phyloP scores from a whole-genome alignment of 2,113 vertebrate species.

The Zapus hudsonius region DNA sequence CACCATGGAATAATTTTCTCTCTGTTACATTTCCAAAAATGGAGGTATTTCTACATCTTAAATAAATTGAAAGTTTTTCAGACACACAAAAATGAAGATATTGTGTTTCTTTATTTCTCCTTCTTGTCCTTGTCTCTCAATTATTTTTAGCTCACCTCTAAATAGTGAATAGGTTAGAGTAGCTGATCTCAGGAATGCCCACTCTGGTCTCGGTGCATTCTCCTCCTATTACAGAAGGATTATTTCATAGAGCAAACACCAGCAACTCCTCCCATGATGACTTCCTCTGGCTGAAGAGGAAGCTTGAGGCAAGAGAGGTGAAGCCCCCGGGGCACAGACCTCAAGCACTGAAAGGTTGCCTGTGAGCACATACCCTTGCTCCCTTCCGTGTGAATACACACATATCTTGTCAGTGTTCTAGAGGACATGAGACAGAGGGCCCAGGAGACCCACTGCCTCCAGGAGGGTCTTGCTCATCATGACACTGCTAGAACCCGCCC shows the following conservation, averaged over 20 bases:
- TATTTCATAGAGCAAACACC: too few relatives aligned
- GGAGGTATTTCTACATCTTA: not conserved
- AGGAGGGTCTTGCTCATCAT: not conserved
- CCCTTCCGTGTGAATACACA: too few relatives aligned
- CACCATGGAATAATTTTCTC: not conserved
- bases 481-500: too few relatives aligned
- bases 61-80: conserved; percentile 49
- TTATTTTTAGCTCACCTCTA: not conserved
- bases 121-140: not conserved
- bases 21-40: not conserved
- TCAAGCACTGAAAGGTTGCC: not conserved
- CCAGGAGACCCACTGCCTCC: not conserved
- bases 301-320: too few relatives aligned
- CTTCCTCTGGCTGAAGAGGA: not conserved
- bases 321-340: not conserved
- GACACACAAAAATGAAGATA: not conserved
- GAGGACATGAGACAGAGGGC: not conserved
- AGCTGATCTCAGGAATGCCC: not conserved
- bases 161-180: not conserved
- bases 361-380: not conserved
- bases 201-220: not conserved
- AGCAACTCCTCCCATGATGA: too few relatives aligned
- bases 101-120: not conserved
- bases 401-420: not conserved
- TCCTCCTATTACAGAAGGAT: not conserved